phyloP scores from a whole-genome alignment of 2,797 vertebrate species.

The Neosilurus hyrtlii region DNA sequence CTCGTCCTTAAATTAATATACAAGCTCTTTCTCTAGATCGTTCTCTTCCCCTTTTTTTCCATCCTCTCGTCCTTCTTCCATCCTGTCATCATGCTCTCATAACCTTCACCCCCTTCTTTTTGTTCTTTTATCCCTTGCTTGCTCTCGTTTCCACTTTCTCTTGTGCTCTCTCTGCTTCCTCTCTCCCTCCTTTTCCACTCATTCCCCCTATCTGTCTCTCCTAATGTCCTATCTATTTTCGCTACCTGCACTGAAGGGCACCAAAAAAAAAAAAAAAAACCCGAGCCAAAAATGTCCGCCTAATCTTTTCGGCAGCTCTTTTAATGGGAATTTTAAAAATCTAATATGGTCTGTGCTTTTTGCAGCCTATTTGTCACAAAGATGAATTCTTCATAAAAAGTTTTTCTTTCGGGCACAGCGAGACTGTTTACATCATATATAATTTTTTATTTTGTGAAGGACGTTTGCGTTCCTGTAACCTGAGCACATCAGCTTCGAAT shows the following conservation, averaged over 20 bases:
- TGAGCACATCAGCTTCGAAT: not conserved
- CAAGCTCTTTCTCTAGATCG: not conserved
- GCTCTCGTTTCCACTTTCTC: not conserved
- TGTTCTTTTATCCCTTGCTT: not conserved
- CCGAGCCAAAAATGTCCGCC: conserved; percentile 34
- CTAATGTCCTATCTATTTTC: conserved; percentile 47
- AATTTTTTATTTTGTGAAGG: not conserved
- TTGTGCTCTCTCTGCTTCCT: not conserved
- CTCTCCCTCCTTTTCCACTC: not conserved
- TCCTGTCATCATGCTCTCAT: not conserved
- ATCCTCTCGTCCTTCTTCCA: not conserved
- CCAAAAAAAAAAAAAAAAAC: not conserved
- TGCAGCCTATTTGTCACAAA: conserved; percentile 40
- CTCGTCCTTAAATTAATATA: conserved; percentile 32
- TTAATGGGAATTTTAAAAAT: conserved; percentile 47
- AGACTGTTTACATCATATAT: conserved; percentile 19
- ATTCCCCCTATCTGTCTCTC: conserved; percentile 25
- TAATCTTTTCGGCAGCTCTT: conserved; percentile 52
- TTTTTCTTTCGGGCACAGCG: not conserved
- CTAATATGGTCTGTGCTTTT: conserved; percentile 49
- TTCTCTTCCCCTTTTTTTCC: not conserved
- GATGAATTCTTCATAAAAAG: conserved; percentile 46
- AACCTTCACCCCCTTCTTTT: not conserved
- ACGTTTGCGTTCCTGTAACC: not conserved
- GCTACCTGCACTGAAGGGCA: conserved; percentile 43